Evolutionary conservation across 2,888 invertebrate genomes (phyloP), one percentile per base, ranked within the genome.

Genomic region (Zaprionus bogoriensis): DNA sequence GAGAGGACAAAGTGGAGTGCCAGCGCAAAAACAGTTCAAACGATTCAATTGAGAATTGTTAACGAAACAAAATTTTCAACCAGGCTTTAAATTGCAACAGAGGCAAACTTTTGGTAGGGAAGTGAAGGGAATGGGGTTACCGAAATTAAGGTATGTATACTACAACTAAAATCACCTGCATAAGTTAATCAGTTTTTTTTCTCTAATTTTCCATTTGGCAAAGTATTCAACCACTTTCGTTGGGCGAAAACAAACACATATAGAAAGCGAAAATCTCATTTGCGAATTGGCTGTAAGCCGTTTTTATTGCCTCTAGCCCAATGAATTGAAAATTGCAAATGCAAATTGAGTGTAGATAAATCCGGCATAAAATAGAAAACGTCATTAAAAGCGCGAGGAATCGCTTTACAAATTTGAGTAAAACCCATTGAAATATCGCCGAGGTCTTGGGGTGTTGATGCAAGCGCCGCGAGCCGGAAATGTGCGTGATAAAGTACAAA

Each of bases 391-490:
- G 38, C 36, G 4, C 7, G 27, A 12, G 9, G 25, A 32, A 50
- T 12, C 19, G 19, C 20, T 45, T 36, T 17, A 3, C 7, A 36
- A 36, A 36, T 36, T 36, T 14, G 17, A 36, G 32, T 14, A 9
- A 17, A 36, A 36, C 27, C 19, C 28, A 57, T 36, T 48, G 9
- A 38, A 61, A 48, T 44, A 44, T 54, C 44, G 9, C 6, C n/a
- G 44, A 12, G 12, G 0, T 52, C 38, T 23, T 14, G 9, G 45
- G 47, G 60, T 60, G 60, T 61, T 61, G 50, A 61, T 61, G 57
- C 10, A 44, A 45, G 61, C 28, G 30, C 30, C 44, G 44, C 42
- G 61, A 50, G 44, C 61, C 55, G 57, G 57, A 61, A 61, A 61
- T 23, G 42, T 25, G 38, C 44, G 48, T 48, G 38, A 55, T 50